Conservation (phyloP, 1,140 invertebrate species). For the Cataglyphis hispanica region DNA sequence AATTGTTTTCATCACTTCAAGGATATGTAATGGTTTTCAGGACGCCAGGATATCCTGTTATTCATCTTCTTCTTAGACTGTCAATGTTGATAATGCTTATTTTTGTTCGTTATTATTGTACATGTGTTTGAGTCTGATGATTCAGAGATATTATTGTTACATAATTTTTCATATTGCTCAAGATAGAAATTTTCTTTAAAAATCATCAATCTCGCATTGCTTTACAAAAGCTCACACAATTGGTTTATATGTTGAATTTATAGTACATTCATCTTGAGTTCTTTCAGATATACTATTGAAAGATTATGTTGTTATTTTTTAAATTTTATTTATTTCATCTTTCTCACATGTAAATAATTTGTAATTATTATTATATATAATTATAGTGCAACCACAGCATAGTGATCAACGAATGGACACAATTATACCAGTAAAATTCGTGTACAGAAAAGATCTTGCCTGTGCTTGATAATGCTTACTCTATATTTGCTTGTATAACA, state of each 20-base stretch:
- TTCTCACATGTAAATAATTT: slow-evolving; percentile 1
- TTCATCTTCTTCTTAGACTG: not conserved
- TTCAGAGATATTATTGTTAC: not conserved
- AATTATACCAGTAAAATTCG: slow-evolving; percentile 83
- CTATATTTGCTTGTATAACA: slow-evolving; percentile 59
- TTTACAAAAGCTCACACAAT: not conserved
- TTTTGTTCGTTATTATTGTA: slow-evolving; percentile 21
- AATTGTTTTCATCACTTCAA: not conserved
- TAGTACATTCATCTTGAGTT: slow-evolving; percentile 1
- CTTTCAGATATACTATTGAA: not conserved
- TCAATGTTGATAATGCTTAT: slow-evolving; percentile 42
- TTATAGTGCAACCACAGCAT: slow-evolving; percentile 45
- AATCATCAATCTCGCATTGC: slow-evolving; percentile 24
- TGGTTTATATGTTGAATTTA: not conserved
- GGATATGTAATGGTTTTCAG: not conserved
- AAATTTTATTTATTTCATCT: slow-evolving; percentile 7
- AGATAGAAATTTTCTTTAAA: slow-evolving; percentile 14
- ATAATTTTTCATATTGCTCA: not conserved
- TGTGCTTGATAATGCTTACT: slow-evolving; percentile 78
- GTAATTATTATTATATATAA: slow-evolving; percentile 47
- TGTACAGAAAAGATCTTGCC: slow-evolving; percentile 73
- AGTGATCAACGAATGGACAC: slow-evolving; percentile 80
- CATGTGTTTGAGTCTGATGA: not conserved
- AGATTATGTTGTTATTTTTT: not conserved
- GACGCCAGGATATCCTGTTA: not conserved